phyloP scores from a whole-genome alignment of 1,140 invertebrate species.

The Bombyx mandarina region DNA sequence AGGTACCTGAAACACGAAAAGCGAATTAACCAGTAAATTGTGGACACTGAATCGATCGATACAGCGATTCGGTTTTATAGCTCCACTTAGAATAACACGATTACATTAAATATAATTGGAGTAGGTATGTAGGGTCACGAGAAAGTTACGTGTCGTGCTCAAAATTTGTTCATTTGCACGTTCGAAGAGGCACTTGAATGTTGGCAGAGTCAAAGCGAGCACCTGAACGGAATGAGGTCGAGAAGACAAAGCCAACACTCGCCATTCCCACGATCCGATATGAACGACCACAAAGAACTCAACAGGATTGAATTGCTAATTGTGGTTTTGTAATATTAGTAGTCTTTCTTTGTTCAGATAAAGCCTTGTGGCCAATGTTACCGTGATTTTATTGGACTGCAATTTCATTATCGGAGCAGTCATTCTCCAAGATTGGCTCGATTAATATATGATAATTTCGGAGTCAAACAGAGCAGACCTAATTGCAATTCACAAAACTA shows the following conservation, averaged over 20 bases:
- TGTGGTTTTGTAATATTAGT: too few species aligned
- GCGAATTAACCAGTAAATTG: background rate
- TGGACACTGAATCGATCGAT: background rate
- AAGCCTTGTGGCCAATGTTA: too few species aligned
- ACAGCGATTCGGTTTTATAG: background rate
- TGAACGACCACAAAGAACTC: too few species aligned
- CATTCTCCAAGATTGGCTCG: too few species aligned
- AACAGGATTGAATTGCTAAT: too few species aligned
- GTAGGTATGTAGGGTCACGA: constrained; percentile 14
- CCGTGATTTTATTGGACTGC: background rate
- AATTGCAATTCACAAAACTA: too few species aligned
- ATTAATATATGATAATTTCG: too few species aligned
- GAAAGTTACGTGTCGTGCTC: constrained; percentile 18
- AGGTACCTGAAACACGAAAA: background rate
- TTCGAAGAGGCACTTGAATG: constrained; percentile 19
- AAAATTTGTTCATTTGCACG: constrained; percentile 24
- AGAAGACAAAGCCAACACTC: constrained; percentile 18
- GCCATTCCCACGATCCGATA: constrained; percentile 17
- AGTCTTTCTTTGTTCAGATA: too few species aligned
- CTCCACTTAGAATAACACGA: background rate
- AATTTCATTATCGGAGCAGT: background rate
- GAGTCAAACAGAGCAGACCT: too few species aligned
- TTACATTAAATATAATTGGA: constrained; percentile 1
- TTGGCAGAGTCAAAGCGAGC: background rate
- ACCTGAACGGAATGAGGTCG: constrained; percentile 36